Base-by-base conservation (phyloP, 2,797 vertebrate species). In the Melanogrammus aeglefinus region DNA sequence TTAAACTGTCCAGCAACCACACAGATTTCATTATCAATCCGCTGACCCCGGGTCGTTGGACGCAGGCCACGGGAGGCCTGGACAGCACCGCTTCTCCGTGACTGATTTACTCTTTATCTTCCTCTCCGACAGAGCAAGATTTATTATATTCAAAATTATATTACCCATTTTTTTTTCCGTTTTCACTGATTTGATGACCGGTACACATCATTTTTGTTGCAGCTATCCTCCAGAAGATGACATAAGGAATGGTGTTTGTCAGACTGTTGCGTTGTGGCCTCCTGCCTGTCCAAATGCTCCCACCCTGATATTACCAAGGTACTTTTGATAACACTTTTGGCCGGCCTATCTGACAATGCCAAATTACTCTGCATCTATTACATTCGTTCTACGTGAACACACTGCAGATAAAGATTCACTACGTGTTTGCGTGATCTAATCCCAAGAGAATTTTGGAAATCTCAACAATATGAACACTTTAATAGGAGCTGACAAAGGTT, bases 301-400 rank as follows among this genome's bases (percentile, higher is more conserved):
- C 36, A 29, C 73, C 6, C 39, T 75, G 63, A 79, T 36, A 73
- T 81, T 27, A 72, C 41, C 57, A 24, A 3, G 75, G 71, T 75
- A 78, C 80, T 84, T 82, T 72, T 71, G 86, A 79, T 71, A 79
- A 79, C 39, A 79, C 75, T 72, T 80, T 1, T 77, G 75, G 79
- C 71, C 72, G 76, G 6, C 72, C 47, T 74, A 63, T 51, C 73
- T 66, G 44, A 80, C 44, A 69, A 75, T n/a, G 76, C 78, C 24
- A 79, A 78, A 76, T 7, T 9, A 72, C n/a, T 73, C 79, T 79
- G n/a, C 73, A 41, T 78, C 39, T 81, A 69, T 2, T 73, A 16
- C 57, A 10, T 74, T 79, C 70, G 74, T 86, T 16, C 33, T 13
- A 29, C 69, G 31, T 31, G 69, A 71, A 27, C 27, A 3, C 29